Base-by-base conservation (phyloP, 1,140 invertebrate genomes). In the Cylas formicarius region DNA sequence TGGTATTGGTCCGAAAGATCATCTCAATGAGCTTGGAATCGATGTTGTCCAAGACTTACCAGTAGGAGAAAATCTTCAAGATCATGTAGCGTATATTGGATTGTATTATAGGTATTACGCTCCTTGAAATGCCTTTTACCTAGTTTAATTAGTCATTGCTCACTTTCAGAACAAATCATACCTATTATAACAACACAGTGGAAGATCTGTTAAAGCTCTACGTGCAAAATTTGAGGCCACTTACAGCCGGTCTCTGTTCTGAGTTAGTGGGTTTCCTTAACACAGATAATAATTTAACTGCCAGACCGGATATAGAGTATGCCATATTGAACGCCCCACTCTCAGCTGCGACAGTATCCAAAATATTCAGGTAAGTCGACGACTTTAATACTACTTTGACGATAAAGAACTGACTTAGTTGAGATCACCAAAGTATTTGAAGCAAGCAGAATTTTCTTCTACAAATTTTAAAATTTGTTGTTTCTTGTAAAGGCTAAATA, bases 21-120 rank as follows among this genome's bases (percentile, higher is more conserved):
- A 73, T 40, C 46, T 68, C 22, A 39, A 55, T n/a, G 48, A 58
- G 36, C 37, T 60, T 2, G 52, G 57, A 17, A 63, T 72, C 7
- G 24, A 51, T 13, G 29, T 56, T 0, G 26, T 62, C 3, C 41
- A 59, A 4, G 63, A 75, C 36, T 49, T 72, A 21, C 71, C 74
- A 3, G 76, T 79, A 4, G 77, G 76, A 0, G 44, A 68, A 26
- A 77, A 77, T 50, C 65, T 89, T 13, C 82, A 83, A 66, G 83
- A 86, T 53, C 83, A 86, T 62, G 81, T 84, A 19, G 80, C 81
- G 0, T 75, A 83, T 0, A 10, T 53, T 7, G 18, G 40, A 6
- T 32, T 50, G 11, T 31, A 31, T 31, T 31, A 31, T 11, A 31
- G 29, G 29, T 31, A 31, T n/a, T 6, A 31, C 11, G 17, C 4